Evolutionary conservation across 2,888 invertebrate genomes (phyloP).

Genomic region (Pterobdella sp.): DNA sequence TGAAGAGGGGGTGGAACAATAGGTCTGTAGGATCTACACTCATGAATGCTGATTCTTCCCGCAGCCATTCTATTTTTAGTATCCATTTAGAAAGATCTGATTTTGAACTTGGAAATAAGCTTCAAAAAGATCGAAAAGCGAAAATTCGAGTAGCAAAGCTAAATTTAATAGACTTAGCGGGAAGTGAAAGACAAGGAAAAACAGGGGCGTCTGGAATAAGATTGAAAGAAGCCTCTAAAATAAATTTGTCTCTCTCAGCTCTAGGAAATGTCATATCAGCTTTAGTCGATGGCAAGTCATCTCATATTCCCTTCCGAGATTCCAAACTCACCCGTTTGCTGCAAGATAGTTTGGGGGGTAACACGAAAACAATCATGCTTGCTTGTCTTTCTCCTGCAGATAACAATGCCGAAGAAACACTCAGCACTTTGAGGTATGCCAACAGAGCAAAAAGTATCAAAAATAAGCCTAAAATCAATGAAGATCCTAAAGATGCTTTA

Average conservation of each 20-base stretch:
- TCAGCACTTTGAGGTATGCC: constrained; percentile 69
- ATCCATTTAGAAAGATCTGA: constrained; percentile 71
- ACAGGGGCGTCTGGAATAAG: constrained; percentile 74
- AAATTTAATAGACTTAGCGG: constrained; percentile 82
- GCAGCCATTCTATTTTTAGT: constrained; percentile 80
- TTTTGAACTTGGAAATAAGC: constrained; percentile 43
- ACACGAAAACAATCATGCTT: constrained; percentile 80
- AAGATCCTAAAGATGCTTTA: constrained; percentile 81
- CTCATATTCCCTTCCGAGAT: constrained; percentile 71
- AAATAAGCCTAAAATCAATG: constrained; percentile 71
- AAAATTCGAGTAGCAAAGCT: constrained; percentile 64
- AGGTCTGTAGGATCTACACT: constrained; percentile 73
- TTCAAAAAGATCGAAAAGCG: not conserved
- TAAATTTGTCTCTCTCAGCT: constrained; percentile 76
- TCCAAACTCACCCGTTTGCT: constrained; percentile 70
- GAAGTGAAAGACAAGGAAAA: constrained; percentile 75
- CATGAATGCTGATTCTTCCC: constrained; percentile 74
- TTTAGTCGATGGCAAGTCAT: constrained; percentile 70
- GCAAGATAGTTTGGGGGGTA: constrained; percentile 60
- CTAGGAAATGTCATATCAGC: constrained; percentile 82
- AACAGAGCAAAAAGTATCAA: constrained; percentile 77
- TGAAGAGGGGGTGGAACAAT: constrained; percentile 69
- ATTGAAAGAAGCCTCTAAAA: constrained; percentile 81
- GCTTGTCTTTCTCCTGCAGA: constrained; percentile 75
- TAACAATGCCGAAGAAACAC: constrained; percentile 72